Evolutionary conservation across 2,888 invertebrate genomes (phyloP).

Genomic region (Stegana nigrithorax): DNA sequence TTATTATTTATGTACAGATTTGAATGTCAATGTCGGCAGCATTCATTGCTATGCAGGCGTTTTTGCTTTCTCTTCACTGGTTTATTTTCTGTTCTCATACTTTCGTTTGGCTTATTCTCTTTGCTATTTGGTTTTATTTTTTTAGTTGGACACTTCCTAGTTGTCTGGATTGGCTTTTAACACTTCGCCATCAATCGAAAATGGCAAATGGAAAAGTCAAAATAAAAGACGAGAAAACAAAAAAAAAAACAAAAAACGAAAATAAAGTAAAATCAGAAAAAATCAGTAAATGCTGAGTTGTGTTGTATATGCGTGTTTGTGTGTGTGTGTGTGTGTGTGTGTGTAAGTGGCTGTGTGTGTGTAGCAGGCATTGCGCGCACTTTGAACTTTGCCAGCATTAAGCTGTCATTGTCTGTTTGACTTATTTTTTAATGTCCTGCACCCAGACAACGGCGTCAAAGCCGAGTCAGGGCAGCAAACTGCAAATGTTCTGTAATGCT

Average conservation of each 20-base stretch:
- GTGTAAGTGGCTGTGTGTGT: constrained; percentile 27
- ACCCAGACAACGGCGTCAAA: too few species aligned
- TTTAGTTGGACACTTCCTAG: not conserved
- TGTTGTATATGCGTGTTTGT: not conserved
- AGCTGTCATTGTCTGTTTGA: constrained; percentile 47
- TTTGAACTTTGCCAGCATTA: constrained; percentile 61
- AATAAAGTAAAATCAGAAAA: not conserved
- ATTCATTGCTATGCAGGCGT: constrained; percentile 4
- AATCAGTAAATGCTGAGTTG: not conserved
- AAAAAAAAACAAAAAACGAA: not conserved
- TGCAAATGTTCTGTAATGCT: too few species aligned
- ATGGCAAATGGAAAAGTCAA: not conserved
- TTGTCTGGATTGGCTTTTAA: not conserved
- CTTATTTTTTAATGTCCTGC: too few species aligned
- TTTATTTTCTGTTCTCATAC: constrained; percentile 11
- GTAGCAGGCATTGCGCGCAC: constrained; percentile 40
- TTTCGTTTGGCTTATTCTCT: constrained; percentile 13
- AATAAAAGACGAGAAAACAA: not conserved
- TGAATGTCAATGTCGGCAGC: constrained; percentile 59
- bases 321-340: not conserved
- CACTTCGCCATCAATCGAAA: not conserved
- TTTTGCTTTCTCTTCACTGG: not conserved
- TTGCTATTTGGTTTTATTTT: constrained; percentile 26
- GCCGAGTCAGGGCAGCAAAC: too few species aligned
- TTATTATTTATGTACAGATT: constrained; percentile 62